Base-by-base conservation (phyloP, 2,888 invertebrate species). In the Alitta virens region DNA sequence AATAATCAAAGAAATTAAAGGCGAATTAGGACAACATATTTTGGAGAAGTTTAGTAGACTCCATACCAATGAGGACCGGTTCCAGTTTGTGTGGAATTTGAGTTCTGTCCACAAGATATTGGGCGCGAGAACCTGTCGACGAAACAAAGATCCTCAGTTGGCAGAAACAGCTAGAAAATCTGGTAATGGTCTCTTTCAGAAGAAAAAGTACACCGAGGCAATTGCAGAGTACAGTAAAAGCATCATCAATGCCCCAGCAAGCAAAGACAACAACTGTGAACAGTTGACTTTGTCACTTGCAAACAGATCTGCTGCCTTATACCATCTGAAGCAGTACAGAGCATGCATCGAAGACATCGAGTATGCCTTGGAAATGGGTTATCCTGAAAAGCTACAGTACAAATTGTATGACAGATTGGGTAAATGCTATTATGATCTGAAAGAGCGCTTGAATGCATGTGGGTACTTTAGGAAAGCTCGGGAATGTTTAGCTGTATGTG, bases 351-450 rank as follows among this genome's bases (percentile, higher is more conserved):
- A 61, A 23, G 79, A 79, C 63, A 76, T 79, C 38, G 70, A 73
- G 16, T 62, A 71, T 12, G 77, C 76, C 16, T 69, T 78, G 46
- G 69, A 85, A 38, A 83, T 85, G 68, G 85, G 86, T 9, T 90
- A 89, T 75, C 89, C 90, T 0, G 74, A 80, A 46, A 85, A 86
- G 61, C 83, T 87, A 56, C 82, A 81, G 40, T 86, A 87, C 72
- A 91, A 91, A 81, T 81, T 92, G 58, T 82, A 86, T 58, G 78
- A 89, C 21, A 85, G 91, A 26, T 84, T 86, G 70, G 87, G 86
- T 0, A 86, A 88, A 70, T 90, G 90, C 78, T 85, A 85, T 40
- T 18, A 23, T n/a, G 38, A 59, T 25, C 63, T 63, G 18, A 56
- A 50, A 12, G 24, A 54, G 16, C 23, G 49, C 14, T 26, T 24